Evolutionary conservation across 2,797 vertebrate genomes (phyloP).

Genomic region (Apogon talboti): DNA sequence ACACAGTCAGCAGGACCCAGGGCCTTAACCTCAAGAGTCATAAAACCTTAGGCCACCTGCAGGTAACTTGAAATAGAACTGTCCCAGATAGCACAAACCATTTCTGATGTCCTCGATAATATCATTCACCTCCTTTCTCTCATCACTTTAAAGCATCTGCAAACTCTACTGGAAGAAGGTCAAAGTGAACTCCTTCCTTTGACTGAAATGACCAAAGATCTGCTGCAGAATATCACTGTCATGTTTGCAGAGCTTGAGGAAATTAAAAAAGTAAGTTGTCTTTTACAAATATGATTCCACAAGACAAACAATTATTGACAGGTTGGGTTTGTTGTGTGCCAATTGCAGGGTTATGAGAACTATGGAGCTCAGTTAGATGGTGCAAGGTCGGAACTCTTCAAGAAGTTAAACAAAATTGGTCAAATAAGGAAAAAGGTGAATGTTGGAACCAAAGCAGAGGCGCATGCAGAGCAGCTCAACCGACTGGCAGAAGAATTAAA

Average conservation of each 20-base stretch:
- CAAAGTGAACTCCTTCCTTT: conserved; percentile 64
- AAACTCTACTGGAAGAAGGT: conserved; percentile 73
- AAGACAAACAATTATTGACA: background rate
- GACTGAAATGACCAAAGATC: conserved; percentile 72
- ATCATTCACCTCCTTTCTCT: background rate
- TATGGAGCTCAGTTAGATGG: conserved; percentile 84
- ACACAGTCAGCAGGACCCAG: conserved; percentile 74
- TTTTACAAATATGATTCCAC: background rate
- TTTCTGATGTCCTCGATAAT: background rate
- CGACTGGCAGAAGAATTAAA: conserved; percentile 81
- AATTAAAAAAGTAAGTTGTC: conserved; percentile 79
- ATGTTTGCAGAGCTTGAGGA: conserved; percentile 72
- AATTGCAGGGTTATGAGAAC: conserved; percentile 82
- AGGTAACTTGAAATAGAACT: conserved; percentile 77
- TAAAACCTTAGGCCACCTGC: conserved; percentile 75
- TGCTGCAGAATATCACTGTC: conserved; percentile 74
- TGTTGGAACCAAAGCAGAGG: conserved; percentile 82
- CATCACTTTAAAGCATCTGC: conserved; percentile 64
- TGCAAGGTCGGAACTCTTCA: conserved; percentile 76
- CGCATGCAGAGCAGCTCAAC: conserved; percentile 82
- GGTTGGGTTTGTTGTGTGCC: background rate
- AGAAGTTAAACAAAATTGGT: conserved; percentile 77
- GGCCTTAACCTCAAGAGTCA: conserved; percentile 79
- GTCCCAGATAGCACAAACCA: background rate
- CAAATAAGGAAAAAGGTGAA: conserved; percentile 69